Evolutionary conservation across 1,140 invertebrate genomes (phyloP).

Genomic region (Condylostylus longicornis): DNA sequence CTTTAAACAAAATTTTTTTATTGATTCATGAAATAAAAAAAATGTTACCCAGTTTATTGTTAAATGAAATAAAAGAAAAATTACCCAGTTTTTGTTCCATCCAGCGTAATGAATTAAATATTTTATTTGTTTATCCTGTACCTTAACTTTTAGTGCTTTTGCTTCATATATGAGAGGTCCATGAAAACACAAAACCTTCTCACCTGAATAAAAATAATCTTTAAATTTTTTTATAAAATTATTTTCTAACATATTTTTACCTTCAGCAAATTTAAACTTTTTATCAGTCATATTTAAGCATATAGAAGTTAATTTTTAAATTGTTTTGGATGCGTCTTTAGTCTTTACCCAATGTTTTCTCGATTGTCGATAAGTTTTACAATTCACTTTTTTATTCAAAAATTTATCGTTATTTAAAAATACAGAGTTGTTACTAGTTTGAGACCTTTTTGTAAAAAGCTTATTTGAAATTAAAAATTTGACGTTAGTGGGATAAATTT

Average conservation of each 20-base stretch:
- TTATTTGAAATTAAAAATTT: too few species aligned
- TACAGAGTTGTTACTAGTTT: too few species aligned
- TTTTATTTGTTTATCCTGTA: slow-evolving; percentile 72
- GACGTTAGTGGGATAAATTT: too few species aligned
- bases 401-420: too few species aligned
- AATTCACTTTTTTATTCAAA: too few species aligned
- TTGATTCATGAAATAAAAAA: slow-evolving; percentile 4
- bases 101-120: slow-evolving; percentile 95
- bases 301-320: too few species aligned
- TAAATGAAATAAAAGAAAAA: background rate
- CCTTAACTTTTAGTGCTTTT: slow-evolving; percentile 76
- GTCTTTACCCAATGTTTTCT: too few species aligned
- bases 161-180: slow-evolving; percentile 90
- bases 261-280: slow-evolving; percentile 50
- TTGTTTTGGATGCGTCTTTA: too few species aligned
- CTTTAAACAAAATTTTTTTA: slow-evolving; percentile 52
- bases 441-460: too few species aligned
- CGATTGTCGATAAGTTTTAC: too few species aligned
- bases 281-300: too few species aligned
- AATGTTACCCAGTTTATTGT: slow-evolving; percentile 54
- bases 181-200: slow-evolving; percentile 93
- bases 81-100: slow-evolving; percentile 89
- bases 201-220: slow-evolving; percentile 42
- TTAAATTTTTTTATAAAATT: slow-evolving; percentile 5
- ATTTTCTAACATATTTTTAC: slow-evolving; percentile 26